Evolutionary conservation across 2,113 vertebrate genomes (phyloP).

Genomic region (Callopanchax toddi): DNA sequence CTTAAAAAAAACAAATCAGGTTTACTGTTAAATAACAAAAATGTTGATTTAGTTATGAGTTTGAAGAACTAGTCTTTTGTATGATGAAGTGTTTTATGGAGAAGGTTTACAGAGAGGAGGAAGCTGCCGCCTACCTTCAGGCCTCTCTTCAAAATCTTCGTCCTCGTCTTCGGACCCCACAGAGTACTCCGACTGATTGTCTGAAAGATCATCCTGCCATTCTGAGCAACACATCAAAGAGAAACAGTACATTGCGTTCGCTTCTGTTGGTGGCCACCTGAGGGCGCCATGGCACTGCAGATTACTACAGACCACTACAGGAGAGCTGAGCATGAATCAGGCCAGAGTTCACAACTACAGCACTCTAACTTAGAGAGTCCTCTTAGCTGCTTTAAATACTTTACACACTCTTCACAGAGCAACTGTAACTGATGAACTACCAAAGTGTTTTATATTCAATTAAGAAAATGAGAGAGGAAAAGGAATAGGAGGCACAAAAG

Average conservation of each 20-base stretch:
- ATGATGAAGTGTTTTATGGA: not conserved
- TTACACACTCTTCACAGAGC: conserved; percentile 20
- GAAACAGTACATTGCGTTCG: conserved; percentile 77
- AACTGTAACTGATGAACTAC: conserved; percentile 7
- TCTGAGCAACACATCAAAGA: conserved; percentile 86
- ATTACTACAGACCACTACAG: conserved; percentile 68
- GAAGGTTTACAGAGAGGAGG: not conserved
- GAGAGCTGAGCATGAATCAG: conserved; percentile 48
- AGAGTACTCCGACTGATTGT: conserved; percentile 99
- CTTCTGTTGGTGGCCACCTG: conserved; percentile 71
- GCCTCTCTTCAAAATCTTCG: conserved; percentile 97
- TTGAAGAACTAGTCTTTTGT: not conserved
- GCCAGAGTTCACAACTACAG: conserved; percentile 43
- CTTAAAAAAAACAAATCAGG: conserved; percentile 62
- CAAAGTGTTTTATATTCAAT: conserved; percentile 20
- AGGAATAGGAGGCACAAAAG: conserved; percentile 6
- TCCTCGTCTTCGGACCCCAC: conserved; percentile 98
- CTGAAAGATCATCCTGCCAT: conserved; percentile 97
- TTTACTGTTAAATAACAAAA: not conserved
- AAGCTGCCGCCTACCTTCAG: conserved; percentile 84
- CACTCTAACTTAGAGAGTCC: conserved; percentile 44
- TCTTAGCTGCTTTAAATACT: conserved; percentile 29
- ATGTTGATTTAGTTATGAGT: not conserved
- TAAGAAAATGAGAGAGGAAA: conserved; percentile 19
- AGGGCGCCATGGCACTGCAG: conserved; percentile 73